Base-by-base conservation (phyloP, 2,113 vertebrate species). In the Cromileptes altivelis region DNA sequence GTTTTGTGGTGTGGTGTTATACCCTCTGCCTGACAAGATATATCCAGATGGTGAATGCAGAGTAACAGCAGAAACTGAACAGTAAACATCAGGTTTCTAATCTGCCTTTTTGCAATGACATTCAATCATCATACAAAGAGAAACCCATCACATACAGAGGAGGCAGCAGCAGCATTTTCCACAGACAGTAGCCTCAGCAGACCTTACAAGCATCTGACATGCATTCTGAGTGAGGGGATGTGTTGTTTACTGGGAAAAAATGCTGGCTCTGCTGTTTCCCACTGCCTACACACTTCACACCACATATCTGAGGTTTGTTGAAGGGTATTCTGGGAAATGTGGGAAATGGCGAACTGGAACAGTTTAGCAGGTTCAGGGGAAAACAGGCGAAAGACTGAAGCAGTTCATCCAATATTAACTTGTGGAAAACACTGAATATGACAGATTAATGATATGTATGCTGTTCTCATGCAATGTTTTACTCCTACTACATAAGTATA, bases 211-310 rank as follows among this genome's bases (percentile, higher is more conserved):
- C 62, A 33, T 4, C 17, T 27, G 15, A 33, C 23, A 25, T 49
- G 56, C 23, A 57, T 45, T 56, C 25, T 27, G 49, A 64, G n/a
- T 17, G 61, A 53, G 49, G 53, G 1, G 18, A 30, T 27, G 50
- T 61, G 56, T 62, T 65, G 50, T 82, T 79, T 75, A 67, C 25
- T 9, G 18, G 27, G 21, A 27, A 42, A 19, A 75, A 65, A n/a
- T 3, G n/a, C n/a, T 37, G 60, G 17, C 55, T 45, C 49, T 53
- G 62, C 58, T 23, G 18, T 60, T 25, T 82, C 37, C n/a, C 45
- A 49, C 79, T 55, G 14, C 74, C 70, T 40, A 73, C 75, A 73
- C 82, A 40, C 65, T 76, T 90, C 73, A 78, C 69, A 63, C 57
- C 67, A 27, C 30, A 71, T 65, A 47, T 49, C 61, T 40, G 47